Base-by-base conservation (phyloP, 1,140 invertebrate genomes). In the Eubasilissa regina region DNA sequence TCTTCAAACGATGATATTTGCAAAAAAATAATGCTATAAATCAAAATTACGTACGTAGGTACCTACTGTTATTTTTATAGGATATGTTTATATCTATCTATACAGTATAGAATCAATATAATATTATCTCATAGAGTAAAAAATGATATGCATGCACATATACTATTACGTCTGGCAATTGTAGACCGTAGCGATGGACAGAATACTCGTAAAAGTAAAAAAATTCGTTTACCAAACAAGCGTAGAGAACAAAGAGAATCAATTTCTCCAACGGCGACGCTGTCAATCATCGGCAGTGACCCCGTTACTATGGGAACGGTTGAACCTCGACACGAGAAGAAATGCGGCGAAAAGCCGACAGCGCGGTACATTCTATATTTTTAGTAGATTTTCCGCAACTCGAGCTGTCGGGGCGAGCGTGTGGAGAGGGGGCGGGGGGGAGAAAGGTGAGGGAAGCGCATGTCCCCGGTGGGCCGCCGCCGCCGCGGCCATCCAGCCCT, bases 401-500 rank as follows among this genome's bases (percentile, higher is more conserved):
- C 11, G 62, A 25, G 73, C 48, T 53, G 47, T 15, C 51, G 58
- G 64, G 15, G 64, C 43, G 45, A 21, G 62, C 6, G 45, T 19
- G 21, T 11, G 44, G 19, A 9, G 62, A 44, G 77, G 77, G 77
- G 48, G 60, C 15, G 35, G 11, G 66, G 13, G 13, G 68, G 48
- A 64, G 74, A 64, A 47, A 60, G 74, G 74, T 43, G 74, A 56
- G 58, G 74, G 55, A 74, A 21, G 21, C 10, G n/a, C n/a, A 13
- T 17, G 19, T 13, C 48, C 15, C 56, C 17, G 44, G 74, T 73
- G 55, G 15, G 21, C 77, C 47, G 73, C 84, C 79, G 62, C 68
- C 80, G 84, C 84, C 85, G 44, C 84, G 68, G 87, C 85, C 84
- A 86, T 87, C 87, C 85, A 17, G 77, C 78, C 73, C 72, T 80